Evolutionary conservation across 2,113 vertebrate species (phyloP).

Genomic region (Coracopsis vasa): DNA sequence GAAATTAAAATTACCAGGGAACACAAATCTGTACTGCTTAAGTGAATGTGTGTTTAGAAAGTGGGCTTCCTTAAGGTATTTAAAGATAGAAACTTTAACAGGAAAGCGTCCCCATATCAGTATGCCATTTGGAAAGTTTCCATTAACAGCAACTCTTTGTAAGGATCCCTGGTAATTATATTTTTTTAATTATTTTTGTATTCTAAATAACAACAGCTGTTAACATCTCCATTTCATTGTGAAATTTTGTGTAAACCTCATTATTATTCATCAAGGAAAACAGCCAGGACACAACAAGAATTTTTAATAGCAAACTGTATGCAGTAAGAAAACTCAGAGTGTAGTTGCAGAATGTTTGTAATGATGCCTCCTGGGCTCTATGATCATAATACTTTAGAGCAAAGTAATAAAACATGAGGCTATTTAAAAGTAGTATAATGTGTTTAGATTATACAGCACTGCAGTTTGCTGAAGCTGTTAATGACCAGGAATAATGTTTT

Average conservation of each 20-base stretch:
- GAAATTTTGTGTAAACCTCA: background rate
- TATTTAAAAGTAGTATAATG: slow-evolving; percentile 64
- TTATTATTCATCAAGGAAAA: slow-evolving; percentile 37
- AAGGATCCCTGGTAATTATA: background rate
- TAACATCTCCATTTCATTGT: background rate
- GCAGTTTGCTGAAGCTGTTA: slow-evolving; percentile 72
- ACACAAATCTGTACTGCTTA: background rate
- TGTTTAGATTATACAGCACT: slow-evolving; percentile 66
- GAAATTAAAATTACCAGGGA: background rate
- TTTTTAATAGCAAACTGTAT: slow-evolving; percentile 44
- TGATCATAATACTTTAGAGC: slow-evolving; percentile 44
- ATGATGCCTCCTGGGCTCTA: slow-evolving; percentile 58
- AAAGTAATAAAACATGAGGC: slow-evolving; percentile 69
- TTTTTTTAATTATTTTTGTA: background rate
- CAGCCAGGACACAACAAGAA: background rate
- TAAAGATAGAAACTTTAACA: background rate
- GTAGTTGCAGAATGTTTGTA: slow-evolving; percentile 45
- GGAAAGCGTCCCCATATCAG: background rate
- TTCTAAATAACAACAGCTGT: slow-evolving; percentile 22
- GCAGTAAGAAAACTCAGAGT: slow-evolving; percentile 1
- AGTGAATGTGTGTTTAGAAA: background rate
- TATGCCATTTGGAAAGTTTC: background rate
- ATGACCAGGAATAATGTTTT: slow-evolving; percentile 77
- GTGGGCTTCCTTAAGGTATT: background rate
- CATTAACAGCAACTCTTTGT: background rate